Percentiles rank a stretch among this genome's conserved stretches.
These are phyloP conservation scores for Myotis vivesi DNA, from an alignment of 2,797 vertebrate genomes.

Conservation along the genomic window DNA sequence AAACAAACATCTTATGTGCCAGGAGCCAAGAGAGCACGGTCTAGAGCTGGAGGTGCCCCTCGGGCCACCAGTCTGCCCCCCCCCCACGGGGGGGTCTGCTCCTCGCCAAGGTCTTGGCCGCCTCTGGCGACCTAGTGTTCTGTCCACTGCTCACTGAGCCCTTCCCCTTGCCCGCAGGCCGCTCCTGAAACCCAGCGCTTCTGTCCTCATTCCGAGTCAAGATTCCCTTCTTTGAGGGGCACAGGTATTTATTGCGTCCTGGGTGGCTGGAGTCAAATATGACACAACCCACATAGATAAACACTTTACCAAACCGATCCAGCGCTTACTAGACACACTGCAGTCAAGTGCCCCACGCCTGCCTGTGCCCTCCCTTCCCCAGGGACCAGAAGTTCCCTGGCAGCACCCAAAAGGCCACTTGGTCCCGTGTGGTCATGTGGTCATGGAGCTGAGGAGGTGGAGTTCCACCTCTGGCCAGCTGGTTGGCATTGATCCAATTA, in stretches of 20 bases:
- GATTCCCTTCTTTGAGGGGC: background rate
- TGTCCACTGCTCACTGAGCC: background rate
- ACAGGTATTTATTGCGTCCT: background rate
- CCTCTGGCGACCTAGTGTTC: background rate
- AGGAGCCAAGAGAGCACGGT: background rate
- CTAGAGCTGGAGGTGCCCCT: background rate
- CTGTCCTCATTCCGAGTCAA: background rate
- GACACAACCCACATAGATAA: background rate
- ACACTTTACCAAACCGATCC: background rate
- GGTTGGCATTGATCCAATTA: rapidly evolving
- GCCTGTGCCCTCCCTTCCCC: background rate
- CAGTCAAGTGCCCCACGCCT: too few species aligned
- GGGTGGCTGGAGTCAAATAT: background rate
- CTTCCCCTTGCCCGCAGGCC: background rate
- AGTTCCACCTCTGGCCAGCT: background rate
- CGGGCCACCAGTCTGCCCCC: rapidly evolving
- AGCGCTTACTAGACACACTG: background rate
- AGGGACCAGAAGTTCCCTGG: background rate
- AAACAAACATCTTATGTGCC: background rate
- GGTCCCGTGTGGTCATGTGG: background rate
- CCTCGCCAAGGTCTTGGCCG: rapidly evolving
- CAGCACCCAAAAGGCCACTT: background rate
- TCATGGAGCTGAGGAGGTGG: rapidly evolving
- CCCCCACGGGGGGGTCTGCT: rapidly evolving
- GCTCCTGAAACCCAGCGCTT: background rate